Base-by-base conservation (phyloP, 2,797 vertebrate genomes). In the Sebastes hopkinsi region DNA sequence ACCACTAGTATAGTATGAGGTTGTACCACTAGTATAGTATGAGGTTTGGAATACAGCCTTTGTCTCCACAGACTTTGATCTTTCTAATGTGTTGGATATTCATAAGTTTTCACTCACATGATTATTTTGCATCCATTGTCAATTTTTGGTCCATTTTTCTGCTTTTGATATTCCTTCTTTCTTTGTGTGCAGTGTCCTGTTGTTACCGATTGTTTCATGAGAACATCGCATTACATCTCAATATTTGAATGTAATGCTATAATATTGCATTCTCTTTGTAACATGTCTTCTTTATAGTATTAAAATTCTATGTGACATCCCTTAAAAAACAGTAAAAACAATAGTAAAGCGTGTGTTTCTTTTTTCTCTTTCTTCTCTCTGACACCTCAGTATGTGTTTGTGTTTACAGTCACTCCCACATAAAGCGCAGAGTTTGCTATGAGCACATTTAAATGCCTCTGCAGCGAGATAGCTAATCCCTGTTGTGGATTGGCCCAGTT, bases 401-500 rank as follows among this genome's bases (percentile, higher is more conserved):
- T 93, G 87, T 92, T 92, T 91, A 91, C 89, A 90, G 86, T 94
- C 87, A 72, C 87, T 91, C 90, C 90, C 85, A 90, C 87, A 82
- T 86, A 71, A 87, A 88, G 81, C 74, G 27, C 74, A n/a, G 87
- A 11, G 78, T 87, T 88, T 56, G 64, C 88, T 81, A 73, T 81
- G 87, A 86, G 85, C 89, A 84, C 82, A 89, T 89, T 88, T 88
- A 92, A 91, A 92, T 89, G 87, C 89, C 88, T 89, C 84, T 88
- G 90, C 89, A 93, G 92, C 84, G 69, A 74, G 76, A 89, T 82
- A 71, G 87, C 88, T 93, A 94, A 93, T 94, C 93, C 93, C 92
- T 90, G 91, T 90, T 91, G 93, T 93, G 94, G 91, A 92, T 89
- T 93, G 92, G 93, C 94, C 94, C 92, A 94, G 90, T 94, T 95